A percentile compares a stretch with the other conserved stretches of the same genome.
Conservation (phyloP, 2,797 vertebrate species). For the Pseudopleuronectes americanus region DNA sequence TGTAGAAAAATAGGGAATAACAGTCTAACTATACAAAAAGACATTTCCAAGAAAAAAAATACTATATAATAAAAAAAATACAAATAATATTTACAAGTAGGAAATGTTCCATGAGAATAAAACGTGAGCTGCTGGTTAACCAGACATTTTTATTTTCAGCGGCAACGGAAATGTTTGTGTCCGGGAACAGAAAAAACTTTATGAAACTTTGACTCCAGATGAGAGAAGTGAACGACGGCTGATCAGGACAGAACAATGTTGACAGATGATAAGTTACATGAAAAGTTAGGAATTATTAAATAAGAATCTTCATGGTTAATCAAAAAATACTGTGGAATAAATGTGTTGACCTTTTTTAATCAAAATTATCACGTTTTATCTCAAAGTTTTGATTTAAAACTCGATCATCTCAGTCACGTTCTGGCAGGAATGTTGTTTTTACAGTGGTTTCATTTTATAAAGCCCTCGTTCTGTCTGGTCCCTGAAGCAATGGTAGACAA, state of each 20-base stretch:
- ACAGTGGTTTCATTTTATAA: slow-evolving; percentile 16
- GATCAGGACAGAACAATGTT: neutral
- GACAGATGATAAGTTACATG: neutral
- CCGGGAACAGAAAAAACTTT: neutral
- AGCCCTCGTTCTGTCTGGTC: slow-evolving; percentile 17
- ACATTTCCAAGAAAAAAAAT: slow-evolving; percentile 54
- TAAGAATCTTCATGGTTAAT: neutral
- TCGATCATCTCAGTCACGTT: neutral
- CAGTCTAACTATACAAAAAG: slow-evolving; percentile 68
- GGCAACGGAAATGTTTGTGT: neutral
- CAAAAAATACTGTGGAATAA: neutral
- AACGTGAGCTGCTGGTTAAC: slow-evolving; percentile 15
- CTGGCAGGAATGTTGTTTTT: neutral
- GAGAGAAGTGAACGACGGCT: neutral
- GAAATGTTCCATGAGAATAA: slow-evolving; percentile 56
- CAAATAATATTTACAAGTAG: slow-evolving; percentile 61
- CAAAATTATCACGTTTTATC: neutral
- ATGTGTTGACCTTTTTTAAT: neutral
- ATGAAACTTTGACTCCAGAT: too few species aligned
- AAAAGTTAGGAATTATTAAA: neutral
- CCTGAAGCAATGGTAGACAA: slow-evolving; percentile 19
- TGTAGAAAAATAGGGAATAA: slow-evolving; percentile 72
- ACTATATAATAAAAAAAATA: slow-evolving; percentile 28
- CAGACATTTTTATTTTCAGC: slow-evolving; percentile 5
- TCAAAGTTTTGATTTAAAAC: neutral